Conservation (phyloP, 2,888 invertebrate genomes). For the Agrochola lota region DNA sequence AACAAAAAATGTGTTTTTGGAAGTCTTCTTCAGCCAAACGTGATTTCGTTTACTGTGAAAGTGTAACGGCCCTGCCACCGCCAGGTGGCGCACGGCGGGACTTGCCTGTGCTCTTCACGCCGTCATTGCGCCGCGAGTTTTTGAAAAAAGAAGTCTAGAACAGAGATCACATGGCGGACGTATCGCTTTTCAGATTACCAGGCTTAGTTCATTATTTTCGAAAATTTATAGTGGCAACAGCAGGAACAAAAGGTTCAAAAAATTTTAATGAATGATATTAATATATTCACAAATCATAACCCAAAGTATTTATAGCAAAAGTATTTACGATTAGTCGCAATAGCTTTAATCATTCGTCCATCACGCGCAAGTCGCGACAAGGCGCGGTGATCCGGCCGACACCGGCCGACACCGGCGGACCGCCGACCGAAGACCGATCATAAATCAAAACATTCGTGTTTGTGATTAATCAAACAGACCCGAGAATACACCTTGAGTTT, state of each 20-base stretch:
- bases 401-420: conserved; percentile 55
- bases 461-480: conserved; percentile 86
- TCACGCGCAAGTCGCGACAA: conserved; percentile 54
- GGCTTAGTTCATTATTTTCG: too few relatives aligned
- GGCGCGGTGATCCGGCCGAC: conserved; percentile 45
- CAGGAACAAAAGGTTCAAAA: neutral
- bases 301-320: conserved; percentile 36
- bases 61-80: too few relatives aligned
- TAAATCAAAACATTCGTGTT: conserved; percentile 87
- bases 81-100: too few relatives aligned
- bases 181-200: too few relatives aligned
- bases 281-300: neutral
- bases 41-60: too few relatives aligned
- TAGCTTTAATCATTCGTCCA: conserved; percentile 61
- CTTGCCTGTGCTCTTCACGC: too few relatives aligned
- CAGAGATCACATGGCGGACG: too few relatives aligned
- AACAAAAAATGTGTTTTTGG: neutral
- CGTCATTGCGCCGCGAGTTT: too few relatives aligned
- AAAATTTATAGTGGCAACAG: too few relatives aligned
- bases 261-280: neutral
- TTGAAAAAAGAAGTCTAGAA: too few relatives aligned
- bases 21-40: neutral
- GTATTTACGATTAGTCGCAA: conserved; percentile 46
- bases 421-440: conserved; percentile 72
- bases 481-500: conserved; percentile 71